Conservation (phyloP, 2,113 vertebrate species). For the Hippocampus comes region DNA sequence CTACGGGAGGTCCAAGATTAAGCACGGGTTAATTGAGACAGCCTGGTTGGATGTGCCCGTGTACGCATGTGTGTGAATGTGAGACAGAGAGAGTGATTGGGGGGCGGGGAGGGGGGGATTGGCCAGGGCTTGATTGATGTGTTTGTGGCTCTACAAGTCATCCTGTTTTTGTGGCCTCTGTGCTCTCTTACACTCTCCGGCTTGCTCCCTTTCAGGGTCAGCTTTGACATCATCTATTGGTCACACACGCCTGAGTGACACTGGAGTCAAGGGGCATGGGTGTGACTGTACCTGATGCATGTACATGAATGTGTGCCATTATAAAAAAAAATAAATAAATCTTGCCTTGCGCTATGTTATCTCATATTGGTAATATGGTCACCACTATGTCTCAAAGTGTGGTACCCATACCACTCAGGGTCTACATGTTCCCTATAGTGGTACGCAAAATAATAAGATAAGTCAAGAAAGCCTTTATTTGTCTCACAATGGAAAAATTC, state of each 20-base stretch:
- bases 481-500: too few relatives aligned
- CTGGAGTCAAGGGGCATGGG: constrained; percentile 51
- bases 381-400: too few relatives aligned
- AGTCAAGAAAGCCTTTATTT: too few relatives aligned
- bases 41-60: constrained; percentile 61
- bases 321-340: background rate
- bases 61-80: constrained; percentile 31
- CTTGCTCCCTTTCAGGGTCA: constrained; percentile 31
- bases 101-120: constrained; percentile 45
- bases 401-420: too few relatives aligned
- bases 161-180: constrained; percentile 65
- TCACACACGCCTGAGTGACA: constrained; percentile 58
- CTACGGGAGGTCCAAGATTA: constrained; percentile 84
- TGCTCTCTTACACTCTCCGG: constrained; percentile 18
- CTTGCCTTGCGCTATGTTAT: too few relatives aligned
- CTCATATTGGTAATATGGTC: background rate
- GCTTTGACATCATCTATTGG: constrained; percentile 58
- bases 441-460: too few relatives aligned
- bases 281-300: constrained; percentile 29
- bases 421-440: too few relatives aligned
- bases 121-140: constrained; percentile 71
- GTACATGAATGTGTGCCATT: background rate
- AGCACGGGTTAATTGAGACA: constrained; percentile 86
- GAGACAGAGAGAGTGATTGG: constrained; percentile 20
- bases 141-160: constrained; percentile 75